Evolutionary conservation across 2,888 invertebrate genomes (phyloP), one percentile per base, ranked within the genome.

Genomic region (Zhengitettix transpicula): DNA sequence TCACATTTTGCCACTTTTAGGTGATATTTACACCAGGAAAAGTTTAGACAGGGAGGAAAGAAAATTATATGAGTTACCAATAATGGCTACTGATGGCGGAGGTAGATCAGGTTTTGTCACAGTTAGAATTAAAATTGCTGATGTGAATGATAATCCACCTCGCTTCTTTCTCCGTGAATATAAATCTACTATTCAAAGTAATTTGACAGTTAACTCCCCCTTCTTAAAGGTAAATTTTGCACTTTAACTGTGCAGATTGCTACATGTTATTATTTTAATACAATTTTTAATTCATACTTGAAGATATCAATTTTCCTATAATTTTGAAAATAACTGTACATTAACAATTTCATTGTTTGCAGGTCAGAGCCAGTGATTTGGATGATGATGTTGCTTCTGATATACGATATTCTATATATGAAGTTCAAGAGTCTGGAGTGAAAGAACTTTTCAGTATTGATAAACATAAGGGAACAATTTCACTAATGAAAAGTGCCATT

Each of bases 131-230:
- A 83, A 83, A 71, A 85, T 96, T 56, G 76, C 78, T 28, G 94
- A 95, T 74, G 80, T 82, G 64, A 92, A 93, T 74, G 93, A 94
- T 71, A 86, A 90, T 72, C 76, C 83, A 57, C 94, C 95, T 0
- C 74, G 74, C 60, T 92, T 91, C 72, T 76, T 83, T 63, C 75
- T 87, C 61, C 81, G 81, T 65, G 85, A 89, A 72, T 92, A 92
- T 72, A 85, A 86, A 72, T 82, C 84, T 42, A 82, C 83, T 60
- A 83, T 87, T 64, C 80, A 81, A 65, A 76, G 78, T 52, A 82
- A 83, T 67, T 71, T 78, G 54, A 77, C 77, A 15, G 66, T 77
- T 7, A 80, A 81, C 63, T 74, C 78, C 42, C 74, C 79, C 5
- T 80, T 87, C 67, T 70, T 82, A 55, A 81, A 78, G 70, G 81